Percentiles rank a stretch among this genome's conserved stretches.
Evolutionary conservation across 2,797 vertebrate genomes (phyloP).

Genomic region (Coregonus suidteri): DNA sequence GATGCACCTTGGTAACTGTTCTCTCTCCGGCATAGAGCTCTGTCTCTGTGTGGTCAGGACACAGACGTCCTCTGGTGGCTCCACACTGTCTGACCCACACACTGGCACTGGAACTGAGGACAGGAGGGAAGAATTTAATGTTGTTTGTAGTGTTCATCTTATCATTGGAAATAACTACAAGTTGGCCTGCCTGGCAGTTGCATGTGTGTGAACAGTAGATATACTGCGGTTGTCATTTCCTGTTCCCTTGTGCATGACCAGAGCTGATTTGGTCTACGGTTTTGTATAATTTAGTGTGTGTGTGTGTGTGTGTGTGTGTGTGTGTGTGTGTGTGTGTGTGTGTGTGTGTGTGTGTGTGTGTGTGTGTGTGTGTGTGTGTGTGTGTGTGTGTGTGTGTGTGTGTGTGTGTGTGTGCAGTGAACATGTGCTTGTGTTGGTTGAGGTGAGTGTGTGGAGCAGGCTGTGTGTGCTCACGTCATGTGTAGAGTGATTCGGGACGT

Average conservation of each 20-base stretch:
- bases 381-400: too few relatives aligned
- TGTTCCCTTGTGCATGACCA: too few relatives aligned
- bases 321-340: background rate
- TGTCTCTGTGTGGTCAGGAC: conserved; percentile 72
- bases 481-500: conserved; percentile 78
- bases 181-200: background rate
- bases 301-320: too few relatives aligned
- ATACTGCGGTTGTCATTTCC: too few relatives aligned
- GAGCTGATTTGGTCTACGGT: too few relatives aligned
- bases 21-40: conserved; percentile 59
- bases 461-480: background rate
- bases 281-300: too few relatives aligned
- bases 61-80: conserved; percentile 75
- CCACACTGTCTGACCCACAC: conserved; percentile 85
- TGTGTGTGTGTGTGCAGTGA: too few relatives aligned
- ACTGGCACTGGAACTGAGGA: conserved; percentile 77
- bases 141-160: background rate
- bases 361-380: background rate
- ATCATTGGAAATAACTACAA: background rate
- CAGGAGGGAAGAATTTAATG: background rate
- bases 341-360: too few relatives aligned
- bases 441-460: too few relatives aligned
- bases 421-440: too few relatives aligned
- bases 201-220: too few relatives aligned
- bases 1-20: conserved; percentile 67